Base-by-base conservation (phyloP, 2,797 vertebrate species). In the Spinibarbus caldwelli region DNA sequence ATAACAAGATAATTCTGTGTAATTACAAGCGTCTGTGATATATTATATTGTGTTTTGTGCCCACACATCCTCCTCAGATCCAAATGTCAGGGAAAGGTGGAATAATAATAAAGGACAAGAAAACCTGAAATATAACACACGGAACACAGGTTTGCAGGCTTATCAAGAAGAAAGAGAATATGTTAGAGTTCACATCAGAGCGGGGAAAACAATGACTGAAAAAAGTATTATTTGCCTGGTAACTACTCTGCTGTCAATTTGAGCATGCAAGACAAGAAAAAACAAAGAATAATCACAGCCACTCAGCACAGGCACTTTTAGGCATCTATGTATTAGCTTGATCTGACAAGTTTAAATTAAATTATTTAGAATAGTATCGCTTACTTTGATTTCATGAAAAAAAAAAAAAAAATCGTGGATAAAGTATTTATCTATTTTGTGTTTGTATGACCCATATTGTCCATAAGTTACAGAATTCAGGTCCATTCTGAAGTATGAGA, bases 11-110 rank as follows among this genome's bases (percentile, higher is more conserved):
- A 70, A 68, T 45, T 17, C 59, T 43, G 62, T 76, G 82, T 57
- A 70, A 67, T 84, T 64, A 54, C 62, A 78, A 78, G 64, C 36
- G 38, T 54, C 64, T 84, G 62, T 66, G 23, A 81, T 81, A 19
- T 68, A 38, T 70, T 68, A 14, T 64, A 83, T 41, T 84, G 29
- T 23, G 73, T 59, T 47, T 77, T 57, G 21, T 45, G 49, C 66
- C 75, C 36, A 59, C 83, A 84, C 49, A 62, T 54, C 57, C 75
- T n/a, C 8, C 21, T 78, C 49, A 78, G 75, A 78, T 64, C 43
- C 59, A 76, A 67, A 84, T 78, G 26, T 71, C 41, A 84, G 49
- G 41, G 49, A 54, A 84, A 84, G 34, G 83, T 78, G 36, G 38
- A 78, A 84, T 47, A 78, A 68, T 71, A 78, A 78, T 45, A 84